A percentile compares a stretch with the other conserved stretches of the same genome.
phyloP scores from a whole-genome alignment of 1,140 invertebrate genomes.

The Hormaphis cornu region DNA sequence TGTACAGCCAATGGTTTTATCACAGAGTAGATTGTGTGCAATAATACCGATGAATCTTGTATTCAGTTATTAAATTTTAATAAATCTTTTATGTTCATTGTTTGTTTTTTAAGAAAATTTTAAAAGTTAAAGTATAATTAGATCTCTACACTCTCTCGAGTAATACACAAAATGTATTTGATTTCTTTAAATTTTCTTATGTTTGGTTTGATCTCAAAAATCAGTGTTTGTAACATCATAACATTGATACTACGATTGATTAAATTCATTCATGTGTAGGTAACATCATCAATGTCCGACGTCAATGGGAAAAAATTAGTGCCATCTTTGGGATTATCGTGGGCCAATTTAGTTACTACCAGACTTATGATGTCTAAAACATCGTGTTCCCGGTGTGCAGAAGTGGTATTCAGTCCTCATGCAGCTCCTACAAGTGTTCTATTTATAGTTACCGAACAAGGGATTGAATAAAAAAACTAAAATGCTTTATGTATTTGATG shows the following conservation, averaged over 20 bases:
- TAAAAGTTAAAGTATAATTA: too few species aligned
- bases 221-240: too few species aligned
- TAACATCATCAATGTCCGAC: constrained; percentile 41
- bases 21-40: too few species aligned
- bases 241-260: neutral
- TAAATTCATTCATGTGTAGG: constrained; percentile 38
- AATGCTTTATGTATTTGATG: neutral
- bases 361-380: constrained; percentile 47
- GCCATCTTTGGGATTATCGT: constrained; percentile 55
- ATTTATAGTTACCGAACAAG: constrained; percentile 22
- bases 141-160: too few species aligned
- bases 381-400: neutral
- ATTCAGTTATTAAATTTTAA: too few species aligned
- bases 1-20: too few species aligned
- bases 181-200: too few species aligned
- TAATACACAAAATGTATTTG: too few species aligned
- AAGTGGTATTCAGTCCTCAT: constrained; percentile 27
- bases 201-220: too few species aligned
- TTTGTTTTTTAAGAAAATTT: too few species aligned
- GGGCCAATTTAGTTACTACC: constrained; percentile 58
- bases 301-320: constrained; percentile 37
- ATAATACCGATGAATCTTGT: too few species aligned
- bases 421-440: neutral
- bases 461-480: constrained; percentile 19
- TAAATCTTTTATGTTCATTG: too few species aligned